Conservation (phyloP, 2,113 vertebrate species). For the Amazona vittata region DNA sequence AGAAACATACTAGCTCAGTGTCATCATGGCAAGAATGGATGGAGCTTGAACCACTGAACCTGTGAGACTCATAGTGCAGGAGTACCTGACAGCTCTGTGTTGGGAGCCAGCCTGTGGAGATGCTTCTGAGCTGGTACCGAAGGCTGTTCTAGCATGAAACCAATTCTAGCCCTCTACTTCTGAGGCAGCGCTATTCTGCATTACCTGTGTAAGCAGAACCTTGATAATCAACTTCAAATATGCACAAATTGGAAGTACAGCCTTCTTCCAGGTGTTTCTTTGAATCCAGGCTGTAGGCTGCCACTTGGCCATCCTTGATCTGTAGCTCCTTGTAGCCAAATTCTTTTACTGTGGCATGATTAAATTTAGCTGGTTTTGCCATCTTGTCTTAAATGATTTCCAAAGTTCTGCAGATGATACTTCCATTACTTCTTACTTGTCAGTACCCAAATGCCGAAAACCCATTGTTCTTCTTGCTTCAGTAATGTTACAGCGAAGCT, state of each 20-base stretch:
- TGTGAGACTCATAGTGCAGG: accelerated
- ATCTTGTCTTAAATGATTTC: background rate
- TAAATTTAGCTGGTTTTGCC: background rate
- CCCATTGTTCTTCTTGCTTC: accelerated
- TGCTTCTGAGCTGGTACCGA: background rate
- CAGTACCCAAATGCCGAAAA: background rate
- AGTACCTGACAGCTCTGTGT: background rate
- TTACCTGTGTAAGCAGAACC: background rate
- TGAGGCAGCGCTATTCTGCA: background rate
- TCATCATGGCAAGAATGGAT: background rate
- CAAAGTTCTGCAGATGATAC: background rate
- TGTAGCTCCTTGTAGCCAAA: background rate
- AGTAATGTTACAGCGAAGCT: background rate
- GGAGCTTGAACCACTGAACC: background rate
- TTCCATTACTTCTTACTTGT: background rate
- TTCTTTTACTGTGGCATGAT: background rate
- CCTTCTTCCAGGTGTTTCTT: background rate
- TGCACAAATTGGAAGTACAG: background rate
- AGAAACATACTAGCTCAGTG: background rate
- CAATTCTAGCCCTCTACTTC: background rate
- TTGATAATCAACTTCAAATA: background rate
- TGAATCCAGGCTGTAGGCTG: background rate
- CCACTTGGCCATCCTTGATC: background rate
- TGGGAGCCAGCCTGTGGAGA: background rate
- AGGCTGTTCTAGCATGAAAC: background rate